These are phyloP conservation scores for Nasonovia ribisnigri DNA, from an alignment of 2,888 invertebrate genomes.

Conservation along the genomic window DNA sequence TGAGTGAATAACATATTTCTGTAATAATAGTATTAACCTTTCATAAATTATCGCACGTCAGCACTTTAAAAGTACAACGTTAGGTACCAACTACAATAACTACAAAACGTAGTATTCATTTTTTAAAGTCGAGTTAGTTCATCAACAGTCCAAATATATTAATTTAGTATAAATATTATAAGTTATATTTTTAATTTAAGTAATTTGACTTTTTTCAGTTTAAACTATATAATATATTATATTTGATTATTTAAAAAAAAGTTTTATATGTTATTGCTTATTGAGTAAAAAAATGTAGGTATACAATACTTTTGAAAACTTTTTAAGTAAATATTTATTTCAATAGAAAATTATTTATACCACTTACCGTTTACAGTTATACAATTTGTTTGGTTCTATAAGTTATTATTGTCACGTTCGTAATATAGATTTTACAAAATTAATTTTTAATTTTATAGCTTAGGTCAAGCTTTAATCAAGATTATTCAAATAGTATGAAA, in stretches of 20 bases:
- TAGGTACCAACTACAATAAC: not conserved
- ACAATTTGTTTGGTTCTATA: not conserved
- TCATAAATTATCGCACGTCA: not conserved
- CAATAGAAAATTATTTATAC: not conserved
- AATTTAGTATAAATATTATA: not conserved
- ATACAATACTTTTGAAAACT: not conserved
- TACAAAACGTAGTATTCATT: not conserved
- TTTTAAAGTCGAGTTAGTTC: not conserved
- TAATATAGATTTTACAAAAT: not conserved
- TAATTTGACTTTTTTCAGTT: not conserved
- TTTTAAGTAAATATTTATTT: not conserved
- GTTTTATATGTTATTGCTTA: not conserved
- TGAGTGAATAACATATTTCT: not conserved
- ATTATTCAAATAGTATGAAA: not conserved
- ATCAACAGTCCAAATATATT: not conserved
- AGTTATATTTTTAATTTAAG: not conserved
- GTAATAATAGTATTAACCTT: not conserved
- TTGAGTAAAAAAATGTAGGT: not conserved
- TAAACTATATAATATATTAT: not conserved
- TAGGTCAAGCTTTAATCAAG: not conserved
- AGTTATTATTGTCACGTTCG: not conserved
- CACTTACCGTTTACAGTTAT: not conserved
- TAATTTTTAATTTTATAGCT: not conserved
- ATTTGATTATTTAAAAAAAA: not conserved
- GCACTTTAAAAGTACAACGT: not conserved